Conservation (phyloP, 2,113 vertebrate species). For the Syrrhaptes paradoxus region DNA sequence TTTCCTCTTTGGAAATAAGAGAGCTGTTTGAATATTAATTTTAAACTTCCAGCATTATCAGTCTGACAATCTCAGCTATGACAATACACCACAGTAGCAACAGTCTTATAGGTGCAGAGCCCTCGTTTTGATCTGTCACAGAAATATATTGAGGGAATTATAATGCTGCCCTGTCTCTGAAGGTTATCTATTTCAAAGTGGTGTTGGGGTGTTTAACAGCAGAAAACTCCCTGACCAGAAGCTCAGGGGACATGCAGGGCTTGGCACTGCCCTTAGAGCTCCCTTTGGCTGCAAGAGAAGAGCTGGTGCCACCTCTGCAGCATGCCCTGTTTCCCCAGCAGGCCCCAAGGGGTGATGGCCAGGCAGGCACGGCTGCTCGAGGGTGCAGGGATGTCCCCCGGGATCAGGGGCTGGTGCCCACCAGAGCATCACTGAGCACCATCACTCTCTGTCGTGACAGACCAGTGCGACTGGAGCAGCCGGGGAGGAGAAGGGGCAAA, state of each 20-base stretch:
- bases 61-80: background rate
- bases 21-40: background rate
- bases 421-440: background rate
- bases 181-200: background rate
- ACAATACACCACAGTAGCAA: background rate
- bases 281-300: background rate
- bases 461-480: background rate
- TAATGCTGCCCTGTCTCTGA: background rate
- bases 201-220: background rate
- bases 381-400: background rate
- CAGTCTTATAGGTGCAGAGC: background rate
- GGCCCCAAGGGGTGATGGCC: background rate
- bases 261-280: background rate
- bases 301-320: background rate
- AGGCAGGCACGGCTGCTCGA: background rate
- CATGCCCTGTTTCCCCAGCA: background rate
- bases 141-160: background rate
- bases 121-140: background rate
- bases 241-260: background rate
- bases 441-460: fast-evolving
- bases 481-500: background rate
- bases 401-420: background rate
- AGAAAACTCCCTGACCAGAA: background rate
- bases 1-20: background rate
- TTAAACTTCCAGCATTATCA: background rate